Evolutionary conservation across 2,113 vertebrate genomes (phyloP).

Genomic region (Oncorhynchus keta): DNA sequence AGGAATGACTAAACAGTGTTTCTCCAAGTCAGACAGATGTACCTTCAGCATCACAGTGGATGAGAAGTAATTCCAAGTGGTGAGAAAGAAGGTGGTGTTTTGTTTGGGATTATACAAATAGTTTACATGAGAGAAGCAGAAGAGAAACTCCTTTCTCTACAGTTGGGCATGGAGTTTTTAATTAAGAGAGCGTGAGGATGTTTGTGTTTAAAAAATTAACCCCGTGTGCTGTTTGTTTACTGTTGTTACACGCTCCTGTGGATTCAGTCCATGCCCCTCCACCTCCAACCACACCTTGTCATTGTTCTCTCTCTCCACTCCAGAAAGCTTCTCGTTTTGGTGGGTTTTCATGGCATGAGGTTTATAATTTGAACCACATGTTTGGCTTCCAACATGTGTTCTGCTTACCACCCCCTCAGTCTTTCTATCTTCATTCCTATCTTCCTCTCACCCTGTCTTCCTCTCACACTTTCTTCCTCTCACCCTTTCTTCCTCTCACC

Average conservation of each 20-base stretch:
- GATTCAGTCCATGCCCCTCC: constrained; percentile 1
- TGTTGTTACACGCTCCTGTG: background rate
- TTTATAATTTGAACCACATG: constrained; percentile 61
- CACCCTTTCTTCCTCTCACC: no score
- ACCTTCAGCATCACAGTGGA: no score
- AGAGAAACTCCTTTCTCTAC: constrained; percentile 3
- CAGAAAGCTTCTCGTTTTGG: constrained; percentile 37
- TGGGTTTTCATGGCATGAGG: constrained; percentile 52
- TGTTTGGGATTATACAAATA: constrained; percentile 36
- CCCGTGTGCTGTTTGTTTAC: constrained; percentile 7
- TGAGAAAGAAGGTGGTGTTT: constrained; percentile 16
- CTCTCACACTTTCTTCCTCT: constrained; percentile 2
- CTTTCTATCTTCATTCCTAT: constrained; percentile 43
- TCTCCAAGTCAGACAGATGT: no score
- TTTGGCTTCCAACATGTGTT: constrained; percentile 27
- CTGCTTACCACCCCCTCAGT: constrained; percentile 38
- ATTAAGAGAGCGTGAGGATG: constrained; percentile 2
- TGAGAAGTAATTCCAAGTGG: no score
- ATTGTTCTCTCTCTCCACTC: constrained; percentile 33
- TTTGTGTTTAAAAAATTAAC: constrained; percentile 37
- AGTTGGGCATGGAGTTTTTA: background rate
- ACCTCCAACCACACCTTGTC: constrained; percentile 34
- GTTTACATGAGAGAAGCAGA: constrained; percentile 25
- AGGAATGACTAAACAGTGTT: no score
- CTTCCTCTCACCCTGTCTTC: constrained; percentile 42